Base-by-base conservation (phyloP, 2,888 invertebrate genomes). In the Rhagonycha lutea region DNA sequence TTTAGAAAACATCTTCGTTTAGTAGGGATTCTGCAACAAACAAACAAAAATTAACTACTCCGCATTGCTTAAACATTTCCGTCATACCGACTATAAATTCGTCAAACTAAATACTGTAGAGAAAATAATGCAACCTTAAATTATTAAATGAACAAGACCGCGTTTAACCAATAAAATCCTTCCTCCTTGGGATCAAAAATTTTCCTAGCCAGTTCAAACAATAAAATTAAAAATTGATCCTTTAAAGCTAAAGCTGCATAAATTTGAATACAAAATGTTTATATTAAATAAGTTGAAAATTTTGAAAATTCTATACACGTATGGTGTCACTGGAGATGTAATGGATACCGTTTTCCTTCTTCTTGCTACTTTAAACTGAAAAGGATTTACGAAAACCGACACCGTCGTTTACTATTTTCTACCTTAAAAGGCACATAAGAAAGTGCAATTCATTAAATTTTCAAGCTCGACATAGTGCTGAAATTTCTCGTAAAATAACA, bases 401-500 rank as follows among this genome's bases (percentile, higher is more conserved):
- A 24, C 61, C 68, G 72, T 70, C 69, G 75, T 47, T 62, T 68
- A 29, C 63, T 68, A 71, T 65, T 65, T 75, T 71, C 62, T 71
- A 74, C 29, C 71, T 72, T 26, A 14, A 69, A 8, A 9, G 63
- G 68, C 63, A 75, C 69, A 62, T 67, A 68, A 68, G 72, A 75
- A 71, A 72, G 11, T 47, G 75, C 63, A 69, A 63, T 75, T 75
- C 75, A 75, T 75, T 75, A 75, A 75, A 75, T 63, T 75, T 75
- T 75, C 68, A 72, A 26, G 61, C 69, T 60, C 63, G 47, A 67
- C 29, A 24, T 67, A 24, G 72, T 70, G 32, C 61, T 74, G 68
- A 71, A 70, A 67, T 68, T 70, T 29, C 74, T 71, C 70, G 68
- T 70, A 74, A 70, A 74, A 61, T 61, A 68, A 61, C 68, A 74